Evolutionary conservation across 2,888 invertebrate genomes (phyloP).

Genomic region (Azorinus chamasolen): DNA sequence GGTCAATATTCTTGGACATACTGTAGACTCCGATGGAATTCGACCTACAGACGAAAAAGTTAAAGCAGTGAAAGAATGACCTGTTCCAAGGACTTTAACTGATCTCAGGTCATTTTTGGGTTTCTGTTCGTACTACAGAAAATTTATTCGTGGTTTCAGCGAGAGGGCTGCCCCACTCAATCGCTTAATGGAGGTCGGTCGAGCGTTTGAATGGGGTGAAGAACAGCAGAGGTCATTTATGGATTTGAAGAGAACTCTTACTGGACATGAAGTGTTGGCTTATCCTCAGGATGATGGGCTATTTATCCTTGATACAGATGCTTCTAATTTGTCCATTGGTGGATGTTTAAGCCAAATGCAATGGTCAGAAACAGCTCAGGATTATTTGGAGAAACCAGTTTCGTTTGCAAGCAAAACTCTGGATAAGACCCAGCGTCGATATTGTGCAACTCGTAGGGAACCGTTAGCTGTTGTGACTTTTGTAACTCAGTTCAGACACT

Average conservation of each 20-base stretch:
- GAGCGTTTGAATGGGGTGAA: slow-evolving; percentile 21
- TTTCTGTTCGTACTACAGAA: slow-evolving; percentile 17
- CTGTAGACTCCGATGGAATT: slow-evolving; percentile 16
- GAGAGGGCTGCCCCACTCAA: slow-evolving; percentile 10
- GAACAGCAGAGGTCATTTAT: slow-evolving; percentile 23
- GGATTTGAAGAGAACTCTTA: slow-evolving; percentile 1
- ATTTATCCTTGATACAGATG: slow-evolving; percentile 63
- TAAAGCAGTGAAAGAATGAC: slow-evolving; percentile 17
- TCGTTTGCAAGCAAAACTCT: slow-evolving; percentile 49
- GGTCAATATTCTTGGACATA: slow-evolving; percentile 32
- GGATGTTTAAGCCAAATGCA: slow-evolving; percentile 51
- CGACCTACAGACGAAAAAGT: slow-evolving; percentile 12
- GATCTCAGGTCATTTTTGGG: slow-evolving; percentile 18
- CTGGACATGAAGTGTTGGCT: slow-evolving; percentile 1
- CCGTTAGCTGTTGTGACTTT: slow-evolving; percentile 56
- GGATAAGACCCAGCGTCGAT: slow-evolving; percentile 26
- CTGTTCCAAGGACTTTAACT: background rate
- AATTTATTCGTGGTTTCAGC: slow-evolving; percentile 13
- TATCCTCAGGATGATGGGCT: slow-evolving; percentile 11
- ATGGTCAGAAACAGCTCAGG: too few species aligned
- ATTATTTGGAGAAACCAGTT: slow-evolving; percentile 60
- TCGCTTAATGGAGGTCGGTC: slow-evolving; percentile 5
- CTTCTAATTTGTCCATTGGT: slow-evolving; percentile 56
- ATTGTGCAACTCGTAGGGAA: slow-evolving; percentile 53
- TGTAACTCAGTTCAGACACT: slow-evolving; percentile 56